These are phyloP conservation scores for Cephus rjabovi DNA, from an alignment of 2,888 invertebrate genomes.

Conservation along the genomic window DNA sequence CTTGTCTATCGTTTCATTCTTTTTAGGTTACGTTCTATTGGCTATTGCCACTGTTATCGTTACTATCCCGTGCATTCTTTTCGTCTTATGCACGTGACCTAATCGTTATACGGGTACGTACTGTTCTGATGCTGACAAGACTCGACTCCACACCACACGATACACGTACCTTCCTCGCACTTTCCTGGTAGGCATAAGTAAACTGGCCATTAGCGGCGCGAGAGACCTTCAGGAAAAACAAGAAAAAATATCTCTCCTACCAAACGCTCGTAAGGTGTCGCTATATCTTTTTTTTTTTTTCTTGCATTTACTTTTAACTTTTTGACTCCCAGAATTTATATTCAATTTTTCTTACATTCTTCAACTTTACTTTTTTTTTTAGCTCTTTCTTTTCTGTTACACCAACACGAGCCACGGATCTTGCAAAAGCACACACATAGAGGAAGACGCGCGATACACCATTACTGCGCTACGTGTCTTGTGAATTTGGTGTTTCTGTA, in stretches of 20 bases:
- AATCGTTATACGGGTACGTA: constrained; percentile 18
- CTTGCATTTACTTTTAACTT: constrained; percentile 15
- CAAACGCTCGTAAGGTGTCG: constrained; percentile 42
- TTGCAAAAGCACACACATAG: constrained; percentile 53
- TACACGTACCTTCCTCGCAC: constrained; percentile 67
- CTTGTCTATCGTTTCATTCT: background rate
- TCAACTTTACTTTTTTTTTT: constrained; percentile 12
- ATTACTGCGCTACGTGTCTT: background rate
- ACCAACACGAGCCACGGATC: constrained; percentile 51
- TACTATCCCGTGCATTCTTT: background rate
- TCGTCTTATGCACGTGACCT: background rate
- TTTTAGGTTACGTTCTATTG: background rate
- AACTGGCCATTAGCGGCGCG: constrained; percentile 74
- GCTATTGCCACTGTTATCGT: background rate
- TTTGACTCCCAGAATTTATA: background rate
- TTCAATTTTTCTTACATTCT: background rate
- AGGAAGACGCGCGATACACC: constrained; percentile 9
- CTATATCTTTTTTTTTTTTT: constrained; percentile 30
- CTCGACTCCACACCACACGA: background rate
- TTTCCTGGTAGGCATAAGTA: constrained; percentile 78
- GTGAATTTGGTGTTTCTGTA: background rate
- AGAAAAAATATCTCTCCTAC: constrained; percentile 63
- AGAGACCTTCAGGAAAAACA: constrained; percentile 76
- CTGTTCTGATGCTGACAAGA: constrained; percentile 19
- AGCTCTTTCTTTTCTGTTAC: constrained; percentile 29